Conservation (phyloP, 2,797 vertebrate genomes). For the Ispidina picta region DNA sequence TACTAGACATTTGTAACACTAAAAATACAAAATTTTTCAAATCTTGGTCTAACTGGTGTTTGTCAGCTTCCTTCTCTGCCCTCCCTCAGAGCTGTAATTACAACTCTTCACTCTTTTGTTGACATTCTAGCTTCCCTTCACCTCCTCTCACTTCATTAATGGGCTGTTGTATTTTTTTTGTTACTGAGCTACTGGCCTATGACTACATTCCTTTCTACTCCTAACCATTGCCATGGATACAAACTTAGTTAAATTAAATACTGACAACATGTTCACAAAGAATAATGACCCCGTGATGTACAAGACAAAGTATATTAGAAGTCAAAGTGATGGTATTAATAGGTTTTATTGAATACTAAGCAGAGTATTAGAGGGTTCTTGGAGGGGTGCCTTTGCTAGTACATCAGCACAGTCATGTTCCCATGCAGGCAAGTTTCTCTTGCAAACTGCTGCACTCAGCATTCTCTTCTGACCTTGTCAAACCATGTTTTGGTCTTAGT, state of each 20-base stretch:
- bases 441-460: not conserved
- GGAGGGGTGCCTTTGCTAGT: not conserved
- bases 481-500: not conserved
- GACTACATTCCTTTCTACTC: not conserved
- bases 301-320: slow-evolving; percentile 36
- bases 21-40: not conserved
- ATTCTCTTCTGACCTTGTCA: not conserved
- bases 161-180: not conserved
- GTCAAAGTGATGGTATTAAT: slow-evolving; percentile 32
- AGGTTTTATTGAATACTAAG: slow-evolving; percentile 22
- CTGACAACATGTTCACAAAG: slow-evolving; percentile 52
- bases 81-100: not conserved
- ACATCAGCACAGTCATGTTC: not conserved
- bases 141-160: slow-evolving; percentile 6
- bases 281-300: slow-evolving; percentile 44
- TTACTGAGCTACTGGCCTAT: slow-evolving; percentile 14
- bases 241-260: slow-evolving; percentile 50
- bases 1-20: not conserved
- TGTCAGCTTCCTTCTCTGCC: not conserved
- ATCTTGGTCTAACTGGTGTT: not conserved
- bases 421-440: not conserved
- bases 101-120: not conserved
- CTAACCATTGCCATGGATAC: slow-evolving; percentile 51
- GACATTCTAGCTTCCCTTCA: not conserved
- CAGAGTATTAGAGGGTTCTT: not conserved